These are phyloP conservation scores for Anas platyrhynchos DNA, from an alignment of 2,113 vertebrate genomes.

Conservation along the genomic window DNA sequence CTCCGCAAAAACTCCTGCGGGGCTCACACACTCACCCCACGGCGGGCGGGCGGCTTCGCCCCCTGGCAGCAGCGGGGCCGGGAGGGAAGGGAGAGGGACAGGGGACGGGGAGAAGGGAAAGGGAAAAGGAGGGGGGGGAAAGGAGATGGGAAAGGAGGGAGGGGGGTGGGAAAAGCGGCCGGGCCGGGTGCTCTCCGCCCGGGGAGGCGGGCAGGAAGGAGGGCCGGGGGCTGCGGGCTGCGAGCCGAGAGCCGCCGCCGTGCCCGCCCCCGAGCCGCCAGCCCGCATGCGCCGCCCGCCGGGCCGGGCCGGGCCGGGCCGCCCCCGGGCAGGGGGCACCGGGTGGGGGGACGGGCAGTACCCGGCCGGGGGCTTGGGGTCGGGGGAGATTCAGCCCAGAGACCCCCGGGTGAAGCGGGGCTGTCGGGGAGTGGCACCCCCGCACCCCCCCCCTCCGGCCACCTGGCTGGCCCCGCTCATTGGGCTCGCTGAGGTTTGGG, in stretches of 20 bases:
- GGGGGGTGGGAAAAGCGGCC: neutral
- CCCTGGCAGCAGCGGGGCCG: constrained; percentile 1
- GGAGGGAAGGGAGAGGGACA: neutral
- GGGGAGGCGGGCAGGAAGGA: constrained; percentile 14
- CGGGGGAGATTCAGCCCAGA: rapidly evolving
- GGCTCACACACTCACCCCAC: constrained; percentile 20
- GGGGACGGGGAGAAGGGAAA: neutral
- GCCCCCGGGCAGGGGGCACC: neutral
- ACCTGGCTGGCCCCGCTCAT: neutral
- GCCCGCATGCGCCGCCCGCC: neutral
- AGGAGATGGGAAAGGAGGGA: neutral
- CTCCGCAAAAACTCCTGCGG: constrained; percentile 65
- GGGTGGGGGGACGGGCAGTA: neutral
- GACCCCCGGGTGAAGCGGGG: neutral
- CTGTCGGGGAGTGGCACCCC: neutral
- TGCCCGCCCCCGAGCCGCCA: neutral
- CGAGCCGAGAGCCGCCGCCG: neutral
- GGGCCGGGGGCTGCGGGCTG: neutral
- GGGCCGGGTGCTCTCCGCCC: neutral
- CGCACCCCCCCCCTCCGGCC: neutral
- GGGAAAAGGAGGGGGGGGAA: neutral
- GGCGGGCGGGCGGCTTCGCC: constrained; percentile 29
- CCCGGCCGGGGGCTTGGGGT: too few relatives aligned
- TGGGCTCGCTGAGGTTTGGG: neutral
- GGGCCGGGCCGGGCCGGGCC: too few relatives aligned